Evolutionary conservation across 2,888 invertebrate species (phyloP), one percentile per base, ranked within the genome.

Genomic region (Axea sp.): DNA sequence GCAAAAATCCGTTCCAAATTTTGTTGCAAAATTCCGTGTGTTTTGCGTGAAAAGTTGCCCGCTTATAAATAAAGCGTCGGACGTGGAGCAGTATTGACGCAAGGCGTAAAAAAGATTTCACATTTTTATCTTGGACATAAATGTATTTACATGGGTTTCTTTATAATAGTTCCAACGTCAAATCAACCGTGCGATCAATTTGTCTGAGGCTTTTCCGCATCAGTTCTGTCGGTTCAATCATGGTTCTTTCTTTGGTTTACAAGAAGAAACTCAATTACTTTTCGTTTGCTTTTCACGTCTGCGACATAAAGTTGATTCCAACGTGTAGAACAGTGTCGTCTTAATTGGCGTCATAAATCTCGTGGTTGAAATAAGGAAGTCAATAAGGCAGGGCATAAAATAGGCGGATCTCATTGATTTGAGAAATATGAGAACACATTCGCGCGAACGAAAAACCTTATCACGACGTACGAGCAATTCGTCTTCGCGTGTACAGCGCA

Each of bases 281-380:
- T 59, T 65, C 53, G 74, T 65, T 71, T 65, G 60, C 45, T 55
- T 60, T 71, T 69, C 69, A 49, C 69, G 47, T 53, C 53, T 31
- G 24, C 65, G 71, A 75, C 51, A 57, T 60, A 55, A 71, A 65
- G 71, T 67, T 71, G 68, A 60, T 55, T 74, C 43, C 62, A 49
- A 71, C 62, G 69, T 76, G 69, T 62, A 69, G 76, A 74, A 68
- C 73, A 68, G 64, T 67, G 64, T 67, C 71, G 71, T 55, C 68
- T 59, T 76, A 72, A 76, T 76, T 76, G 76, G 64, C 60, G 41
- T 39, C 49, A 65, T 76, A 72, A 76, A 76, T 76, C 73, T 72
- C 41, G 14, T 0, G 28, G 43, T 30, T 43, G 67, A 68, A 72
- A 65, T 67, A 64, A 76, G 68, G 43, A 67, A 72, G 64, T 72